Evolutionary conservation across 2,113 vertebrate genomes (phyloP).

Genomic region (Natator depressus): DNA sequence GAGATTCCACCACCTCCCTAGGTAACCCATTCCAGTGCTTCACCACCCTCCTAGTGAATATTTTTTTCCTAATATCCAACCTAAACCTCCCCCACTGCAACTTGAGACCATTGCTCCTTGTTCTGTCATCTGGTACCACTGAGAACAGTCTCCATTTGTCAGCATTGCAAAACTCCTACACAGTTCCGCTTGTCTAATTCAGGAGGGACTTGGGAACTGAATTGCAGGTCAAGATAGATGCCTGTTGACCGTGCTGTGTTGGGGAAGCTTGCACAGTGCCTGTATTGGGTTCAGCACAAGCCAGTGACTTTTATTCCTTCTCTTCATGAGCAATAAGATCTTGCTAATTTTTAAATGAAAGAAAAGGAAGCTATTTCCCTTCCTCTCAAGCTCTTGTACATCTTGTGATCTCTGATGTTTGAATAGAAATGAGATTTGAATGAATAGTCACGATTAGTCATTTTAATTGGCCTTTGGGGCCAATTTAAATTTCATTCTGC

Average conservation of each 20-base stretch:
- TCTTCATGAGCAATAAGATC: background rate
- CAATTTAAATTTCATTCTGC: conserved; percentile 55
- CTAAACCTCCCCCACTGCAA: too few relatives aligned
- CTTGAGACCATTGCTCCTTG: too few relatives aligned
- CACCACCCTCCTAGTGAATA: too few relatives aligned
- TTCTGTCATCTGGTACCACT: too few relatives aligned
- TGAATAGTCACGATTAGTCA: conserved; percentile 58
- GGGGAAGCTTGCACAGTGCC: background rate
- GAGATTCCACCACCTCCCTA: too few relatives aligned
- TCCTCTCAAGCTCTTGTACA: background rate
- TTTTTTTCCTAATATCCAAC: too few relatives aligned
- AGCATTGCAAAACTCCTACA: background rate
- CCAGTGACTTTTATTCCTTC: rapidly evolving
- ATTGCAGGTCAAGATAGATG: background rate
- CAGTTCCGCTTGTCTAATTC: rapidly evolving
- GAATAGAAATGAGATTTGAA: conserved; percentile 49
- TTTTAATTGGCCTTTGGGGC: conserved; percentile 52
- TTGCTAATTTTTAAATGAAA: rapidly evolving
- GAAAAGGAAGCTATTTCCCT: background rate
- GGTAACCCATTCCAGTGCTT: too few relatives aligned
- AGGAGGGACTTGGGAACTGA: rapidly evolving
- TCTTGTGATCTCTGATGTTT: conserved; percentile 14
- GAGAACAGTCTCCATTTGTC: background rate
- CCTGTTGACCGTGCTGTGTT: rapidly evolving
- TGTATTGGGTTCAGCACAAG: background rate